Evolutionary conservation across 1,140 invertebrate genomes (phyloP).

Genomic region (Caenorhabditis elegans): WBcel235 BX284606.5:17192001-17192500

Average conservation of each 20-base stretch:
- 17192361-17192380: not conserved
- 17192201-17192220: not conserved
- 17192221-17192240: not conserved
- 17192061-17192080: not conserved
- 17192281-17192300: not conserved
- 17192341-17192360: not conserved
- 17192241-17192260: not conserved
- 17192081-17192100: not conserved
- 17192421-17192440: conserved; percentile 31
- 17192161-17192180: not conserved
- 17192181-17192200: not conserved
- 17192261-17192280: not conserved
- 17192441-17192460: no score
- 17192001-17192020: not conserved
- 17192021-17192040: not conserved
- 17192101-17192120: no score
- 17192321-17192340: not conserved
- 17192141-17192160: not conserved
- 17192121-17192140: not conserved
- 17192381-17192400: conserved; percentile 3
- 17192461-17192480: no score
- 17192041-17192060: not conserved
- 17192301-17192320: not conserved
- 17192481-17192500: no score
- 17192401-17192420: conserved; percentile 40